Evolutionary conservation across 2,113 vertebrate genomes (phyloP).

Genomic region (human): GRCh38 chr5:124680501-124681000

Average conservation of each 20-base stretch:
- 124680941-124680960: neutral
- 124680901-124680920: neutral
- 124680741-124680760: neutral
- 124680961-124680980: neutral
- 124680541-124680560: no score
- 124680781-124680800: neutral
- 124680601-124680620: neutral
- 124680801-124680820: neutral
- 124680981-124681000: neutral
- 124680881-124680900: neutral
- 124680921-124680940: neutral
- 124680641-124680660: neutral
- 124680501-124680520: neutral
- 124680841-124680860: neutral
- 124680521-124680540: neutral
- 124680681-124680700: neutral
- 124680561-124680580: neutral
- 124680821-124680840: neutral
- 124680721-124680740: neutral
- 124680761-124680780: neutral
- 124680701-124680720: neutral
- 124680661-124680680: neutral
- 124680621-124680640: neutral
- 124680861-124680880: constrained; percentile 1
- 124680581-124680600: neutral